Conservation (phyloP, 1,140 invertebrate species). For the Phymorhynchus buccinoides region DNA sequence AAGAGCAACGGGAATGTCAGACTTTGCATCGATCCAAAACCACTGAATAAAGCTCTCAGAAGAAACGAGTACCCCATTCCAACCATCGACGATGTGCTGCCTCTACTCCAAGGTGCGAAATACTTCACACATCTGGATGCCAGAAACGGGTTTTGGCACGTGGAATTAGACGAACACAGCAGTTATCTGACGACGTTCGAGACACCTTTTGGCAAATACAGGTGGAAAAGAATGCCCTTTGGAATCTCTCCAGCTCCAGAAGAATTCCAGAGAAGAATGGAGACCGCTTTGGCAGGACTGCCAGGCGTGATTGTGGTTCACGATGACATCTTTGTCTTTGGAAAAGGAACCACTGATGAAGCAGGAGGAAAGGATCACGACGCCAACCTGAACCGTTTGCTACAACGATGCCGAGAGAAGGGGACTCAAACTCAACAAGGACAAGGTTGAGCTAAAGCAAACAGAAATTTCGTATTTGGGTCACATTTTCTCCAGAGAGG, state of each 20-base stretch:
- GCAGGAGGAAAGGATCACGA: constrained; percentile 51
- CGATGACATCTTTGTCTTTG: constrained; percentile 70
- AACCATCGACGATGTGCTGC: not conserved
- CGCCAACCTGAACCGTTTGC: not conserved
- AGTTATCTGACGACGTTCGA: constrained; percentile 1
- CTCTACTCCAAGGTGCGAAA: not conserved
- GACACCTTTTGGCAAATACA: constrained; percentile 44
- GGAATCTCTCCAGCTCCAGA: constrained; percentile 48
- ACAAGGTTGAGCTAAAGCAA: constrained; percentile 61
- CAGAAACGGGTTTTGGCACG: constrained; percentile 8
- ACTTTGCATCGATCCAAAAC: constrained; percentile 52
- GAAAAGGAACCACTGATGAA: constrained; percentile 54
- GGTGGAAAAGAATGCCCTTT: not conserved
- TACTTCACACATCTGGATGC: constrained; percentile 8
- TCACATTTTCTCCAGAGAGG: constrained; percentile 66
- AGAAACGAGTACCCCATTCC: constrained; percentile 46
- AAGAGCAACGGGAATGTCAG: constrained; percentile 40
- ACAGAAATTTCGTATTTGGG: constrained; percentile 52
- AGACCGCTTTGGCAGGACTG: constrained; percentile 62
- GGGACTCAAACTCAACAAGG: constrained; percentile 70
- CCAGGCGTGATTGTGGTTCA: constrained; percentile 64
- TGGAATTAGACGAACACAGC: not conserved
- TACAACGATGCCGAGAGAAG: constrained; percentile 44
- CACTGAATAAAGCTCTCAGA: constrained; percentile 51
- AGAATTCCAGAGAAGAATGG: constrained; percentile 64